These are phyloP conservation scores for Silurus lanzhouensis DNA, from an alignment of 2,797 vertebrate genomes.

Conservation along the genomic window DNA sequence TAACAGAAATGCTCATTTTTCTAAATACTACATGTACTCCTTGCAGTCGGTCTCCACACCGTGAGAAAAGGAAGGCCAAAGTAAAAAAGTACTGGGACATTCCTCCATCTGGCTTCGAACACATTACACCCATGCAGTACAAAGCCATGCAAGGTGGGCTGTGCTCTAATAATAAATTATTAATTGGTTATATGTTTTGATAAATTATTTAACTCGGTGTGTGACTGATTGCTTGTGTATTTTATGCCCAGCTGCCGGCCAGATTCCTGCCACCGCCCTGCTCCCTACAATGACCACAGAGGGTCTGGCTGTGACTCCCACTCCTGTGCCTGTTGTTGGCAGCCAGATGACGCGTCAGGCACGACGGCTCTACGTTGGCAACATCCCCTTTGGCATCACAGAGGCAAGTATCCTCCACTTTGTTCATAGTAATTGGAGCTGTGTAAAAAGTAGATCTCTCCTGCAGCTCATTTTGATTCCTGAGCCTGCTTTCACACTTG, in stretches of 20 bases:
- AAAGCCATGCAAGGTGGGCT: slow-evolving; percentile 85
- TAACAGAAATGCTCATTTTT: too few species aligned
- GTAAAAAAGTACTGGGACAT: slow-evolving; percentile 89
- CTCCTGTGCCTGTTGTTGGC: slow-evolving; percentile 89
- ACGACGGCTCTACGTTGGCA: slow-evolving; percentile 89
- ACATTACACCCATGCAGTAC: slow-evolving; percentile 85
- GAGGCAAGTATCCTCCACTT: slow-evolving; percentile 72
- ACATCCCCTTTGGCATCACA: slow-evolving; percentile 94
- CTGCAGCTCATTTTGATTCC: not conserved
- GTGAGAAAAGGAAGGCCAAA: slow-evolving; percentile 91
- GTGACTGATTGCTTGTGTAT: not conserved
- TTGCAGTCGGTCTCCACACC: slow-evolving; percentile 83
- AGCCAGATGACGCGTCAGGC: slow-evolving; percentile 95
- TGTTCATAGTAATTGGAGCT: not conserved
- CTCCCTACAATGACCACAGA: slow-evolving; percentile 92
- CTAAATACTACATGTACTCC: not conserved
- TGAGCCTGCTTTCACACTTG: not conserved
- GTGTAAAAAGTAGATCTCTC: not conserved
- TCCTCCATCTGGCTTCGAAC: slow-evolving; percentile 81
- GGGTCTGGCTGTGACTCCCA: slow-evolving; percentile 88
- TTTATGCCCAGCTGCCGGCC: slow-evolving; percentile 81
- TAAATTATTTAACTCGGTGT: too few species aligned
- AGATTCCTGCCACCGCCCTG: slow-evolving; percentile 91
- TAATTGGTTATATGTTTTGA: not conserved
- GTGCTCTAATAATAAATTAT: slow-evolving; percentile 67